Conservation (phyloP, 2,888 invertebrate species). For the Nemotelus pantherinus region DNA sequence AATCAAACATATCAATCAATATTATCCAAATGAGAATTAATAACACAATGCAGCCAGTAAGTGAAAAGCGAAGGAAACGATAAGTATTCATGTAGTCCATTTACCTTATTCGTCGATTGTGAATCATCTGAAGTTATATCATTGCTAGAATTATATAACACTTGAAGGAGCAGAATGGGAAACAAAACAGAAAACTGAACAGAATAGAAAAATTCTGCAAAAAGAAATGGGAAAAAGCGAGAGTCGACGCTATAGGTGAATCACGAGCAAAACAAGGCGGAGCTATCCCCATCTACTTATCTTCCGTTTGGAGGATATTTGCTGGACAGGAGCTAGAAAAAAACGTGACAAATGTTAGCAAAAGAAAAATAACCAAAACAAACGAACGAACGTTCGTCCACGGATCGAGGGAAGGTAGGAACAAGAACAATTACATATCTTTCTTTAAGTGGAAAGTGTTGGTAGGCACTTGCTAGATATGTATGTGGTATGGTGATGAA, state of each 20-base stretch:
- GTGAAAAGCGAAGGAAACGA: too few species aligned
- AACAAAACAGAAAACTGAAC: background rate
- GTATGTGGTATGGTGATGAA: too few species aligned
- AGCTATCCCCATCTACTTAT: constrained; percentile 45
- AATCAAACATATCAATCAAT: too few species aligned
- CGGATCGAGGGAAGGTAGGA: too few species aligned
- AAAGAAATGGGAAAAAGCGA: constrained; percentile 32
- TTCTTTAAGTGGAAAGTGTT: too few species aligned
- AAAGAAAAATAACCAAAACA: background rate
- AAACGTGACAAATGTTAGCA: constrained; percentile 7
- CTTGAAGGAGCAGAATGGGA: constrained; percentile 7
- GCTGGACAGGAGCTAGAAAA: background rate
- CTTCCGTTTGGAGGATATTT: background rate
- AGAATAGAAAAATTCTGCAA: constrained; percentile 10
- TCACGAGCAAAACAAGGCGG: constrained; percentile 48
- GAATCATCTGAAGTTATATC: background rate
- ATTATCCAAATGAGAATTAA: too few species aligned
- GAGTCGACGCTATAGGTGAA: constrained; percentile 52
- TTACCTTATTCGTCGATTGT: too few species aligned
- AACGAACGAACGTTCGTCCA: too few species aligned
- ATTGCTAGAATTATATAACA: background rate
- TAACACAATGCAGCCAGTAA: too few species aligned
- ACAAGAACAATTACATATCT: too few species aligned
- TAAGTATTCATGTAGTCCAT: too few species aligned
- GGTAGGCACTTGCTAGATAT: too few species aligned